Conservation (phyloP, 2,113 vertebrate genomes). For the Charina bottae region DNA sequence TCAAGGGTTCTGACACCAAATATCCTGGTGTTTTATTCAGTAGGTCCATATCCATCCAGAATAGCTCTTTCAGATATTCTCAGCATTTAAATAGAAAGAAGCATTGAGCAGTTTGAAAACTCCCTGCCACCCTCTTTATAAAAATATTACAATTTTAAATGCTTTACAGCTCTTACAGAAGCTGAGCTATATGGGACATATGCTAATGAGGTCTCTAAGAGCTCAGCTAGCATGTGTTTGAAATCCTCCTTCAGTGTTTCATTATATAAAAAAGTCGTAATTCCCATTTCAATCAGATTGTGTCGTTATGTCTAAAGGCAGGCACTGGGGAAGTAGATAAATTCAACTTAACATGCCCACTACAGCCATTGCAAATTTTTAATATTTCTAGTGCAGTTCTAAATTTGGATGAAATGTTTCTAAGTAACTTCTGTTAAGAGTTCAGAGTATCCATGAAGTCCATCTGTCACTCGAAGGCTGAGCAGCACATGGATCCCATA, state of each 20-base stretch:
- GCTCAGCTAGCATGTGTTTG: background rate
- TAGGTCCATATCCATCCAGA: background rate
- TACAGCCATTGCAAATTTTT: background rate
- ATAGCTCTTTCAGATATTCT: background rate
- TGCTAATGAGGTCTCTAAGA: conserved; percentile 33
- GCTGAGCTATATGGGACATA: background rate
- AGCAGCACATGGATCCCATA: background rate
- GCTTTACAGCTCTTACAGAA: conserved; percentile 18
- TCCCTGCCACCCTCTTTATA: conserved; percentile 37
- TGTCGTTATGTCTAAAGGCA: background rate
- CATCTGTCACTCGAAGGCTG: background rate
- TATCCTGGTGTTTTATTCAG: background rate
- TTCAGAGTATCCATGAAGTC: background rate
- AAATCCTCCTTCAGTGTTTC: background rate
- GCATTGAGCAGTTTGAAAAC: conserved; percentile 5
- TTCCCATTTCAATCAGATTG: conserved; percentile 13
- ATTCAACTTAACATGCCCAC: background rate
- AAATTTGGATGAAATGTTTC: background rate
- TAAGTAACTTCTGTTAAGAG: background rate
- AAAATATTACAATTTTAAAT: conserved; percentile 16
- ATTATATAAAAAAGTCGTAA: background rate
- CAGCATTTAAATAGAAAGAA: background rate
- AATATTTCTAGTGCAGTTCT: background rate
- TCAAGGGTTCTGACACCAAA: background rate
- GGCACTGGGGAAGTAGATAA: background rate